Percentiles rank a stretch among this genome's conserved stretches.
Conservation (phyloP, 1,140 invertebrate species). For the Heliconius hermathena region DNA sequence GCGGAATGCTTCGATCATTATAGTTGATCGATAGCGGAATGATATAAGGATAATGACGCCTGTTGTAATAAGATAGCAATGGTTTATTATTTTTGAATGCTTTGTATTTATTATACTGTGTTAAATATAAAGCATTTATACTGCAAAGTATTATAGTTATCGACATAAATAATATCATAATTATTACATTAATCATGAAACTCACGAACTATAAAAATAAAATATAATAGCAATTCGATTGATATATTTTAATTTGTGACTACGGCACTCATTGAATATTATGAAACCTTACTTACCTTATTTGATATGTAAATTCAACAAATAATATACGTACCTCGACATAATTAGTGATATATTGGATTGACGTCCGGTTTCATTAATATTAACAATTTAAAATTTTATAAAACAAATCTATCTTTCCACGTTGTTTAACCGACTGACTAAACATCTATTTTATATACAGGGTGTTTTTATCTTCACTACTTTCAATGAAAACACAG, state of each 20-base stretch:
- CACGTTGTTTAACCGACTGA: no score
- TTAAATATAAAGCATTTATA: not conserved
- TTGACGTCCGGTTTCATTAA: no score
- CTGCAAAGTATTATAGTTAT: not conserved
- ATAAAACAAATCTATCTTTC: no score
- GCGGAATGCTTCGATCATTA: not conserved
- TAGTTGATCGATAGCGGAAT: not conserved
- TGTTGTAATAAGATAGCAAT: not conserved
- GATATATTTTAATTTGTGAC: not conserved
- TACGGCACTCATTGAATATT: not conserved
- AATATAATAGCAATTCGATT: not conserved
- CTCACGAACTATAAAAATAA: not conserved
- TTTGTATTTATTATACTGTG: not conserved
- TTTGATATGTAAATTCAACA: not conserved
- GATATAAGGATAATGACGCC: not conserved
- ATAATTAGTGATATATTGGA: no score
- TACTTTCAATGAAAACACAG: no score
- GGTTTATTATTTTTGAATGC: not conserved
- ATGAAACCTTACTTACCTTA: not conserved
- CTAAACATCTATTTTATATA: no score
- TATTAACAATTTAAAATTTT: no score
- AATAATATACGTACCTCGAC: no score
- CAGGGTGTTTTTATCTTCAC: no score
- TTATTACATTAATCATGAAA: not conserved
- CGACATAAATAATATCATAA: not conserved